Conservation (phyloP, 2,113 vertebrate genomes). For the Cyprinodon variegatus region DNA sequence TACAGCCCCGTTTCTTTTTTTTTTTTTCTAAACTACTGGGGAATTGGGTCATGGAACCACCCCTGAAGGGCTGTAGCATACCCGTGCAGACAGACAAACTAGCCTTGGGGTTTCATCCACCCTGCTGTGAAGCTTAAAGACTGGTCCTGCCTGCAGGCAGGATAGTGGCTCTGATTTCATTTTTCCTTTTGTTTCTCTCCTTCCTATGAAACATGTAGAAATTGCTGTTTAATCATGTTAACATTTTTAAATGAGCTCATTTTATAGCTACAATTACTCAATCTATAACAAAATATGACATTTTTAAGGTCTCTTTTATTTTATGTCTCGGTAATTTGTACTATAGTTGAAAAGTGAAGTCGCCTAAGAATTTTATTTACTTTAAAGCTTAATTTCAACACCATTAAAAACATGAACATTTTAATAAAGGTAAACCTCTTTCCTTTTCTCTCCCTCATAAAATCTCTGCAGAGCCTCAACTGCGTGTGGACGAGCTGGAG, state of each 20-base stretch:
- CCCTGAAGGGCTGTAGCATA: slow-evolving; percentile 48
- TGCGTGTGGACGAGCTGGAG: slow-evolving; percentile 89
- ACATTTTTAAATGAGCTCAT: slow-evolving; percentile 8
- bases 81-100: slow-evolving; percentile 40
- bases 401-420: not conserved
- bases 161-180: slow-evolving; percentile 42
- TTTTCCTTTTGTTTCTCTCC: slow-evolving; percentile 25
- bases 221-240: slow-evolving; percentile 6
- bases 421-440: not conserved
- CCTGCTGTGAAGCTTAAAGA: slow-evolving; percentile 41
- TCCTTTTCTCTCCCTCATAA: not conserved
- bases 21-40: slow-evolving; percentile 68
- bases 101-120: slow-evolving; percentile 45
- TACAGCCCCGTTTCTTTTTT: slow-evolving; percentile 42
- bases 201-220: slow-evolving; percentile 27
- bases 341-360: no score
- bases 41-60: slow-evolving; percentile 64
- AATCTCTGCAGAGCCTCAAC: slow-evolving; percentile 81
- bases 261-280: not conserved
- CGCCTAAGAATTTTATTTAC: no score
- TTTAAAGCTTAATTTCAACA: no score
- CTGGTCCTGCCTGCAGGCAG: slow-evolving; percentile 78
- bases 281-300: not conserved
- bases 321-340: no score
- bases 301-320: no score